Evolutionary conservation across 2,888 invertebrate genomes (phyloP), one percentile per base, ranked within the genome.

Genomic region (Hyles lineata): DNA sequence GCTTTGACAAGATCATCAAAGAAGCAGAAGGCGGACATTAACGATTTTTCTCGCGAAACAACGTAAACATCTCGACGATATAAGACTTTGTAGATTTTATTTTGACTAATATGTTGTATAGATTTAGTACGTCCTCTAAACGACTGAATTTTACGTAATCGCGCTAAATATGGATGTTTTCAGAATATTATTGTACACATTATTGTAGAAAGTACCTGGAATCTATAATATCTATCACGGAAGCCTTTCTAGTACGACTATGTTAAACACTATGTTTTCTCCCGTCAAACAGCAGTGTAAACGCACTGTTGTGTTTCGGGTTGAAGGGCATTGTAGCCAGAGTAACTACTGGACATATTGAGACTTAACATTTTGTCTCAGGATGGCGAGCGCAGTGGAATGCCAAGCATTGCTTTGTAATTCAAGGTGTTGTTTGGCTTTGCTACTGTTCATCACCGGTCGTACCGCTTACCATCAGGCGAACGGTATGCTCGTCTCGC

Each of bases 1-100:
- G 43, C 21, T 17, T 67, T 67, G 23, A 67, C 43, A 50, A 23
- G 9, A 63, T 63, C 35, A 50, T 67, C 23, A 67, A 50, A 67
- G 50, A 67, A 23, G 2, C 67, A 21, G 23, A n/a, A 67, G 67
- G 43, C 67, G 50, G 67, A 67, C 67, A 6, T 67, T 21, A 67
- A 67, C 23, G 43, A 43, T 43, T 67, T 50, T 67, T 23, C 50
- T 50, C 50, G 67, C 50, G 43, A 67, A 63, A 67, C 43, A 67
- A 67, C 17, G 50, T 67, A 67, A 67, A 50, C 67, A 67, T 67
- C 43, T 43, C 17, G 67, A 60, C 23, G 43, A 50, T 17, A 43
- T 17, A 23, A 67, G 23, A 21, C 67, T 67, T 50, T 50, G 67
- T 50, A 67, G 17, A 23, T 67, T 50, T 50, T 23, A 50, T 23